A percentile compares a stretch with the other conserved stretches of the same genome.
Conservation (phyloP, 2,888 invertebrate species). For the Dromius quadrimaculatus region DNA sequence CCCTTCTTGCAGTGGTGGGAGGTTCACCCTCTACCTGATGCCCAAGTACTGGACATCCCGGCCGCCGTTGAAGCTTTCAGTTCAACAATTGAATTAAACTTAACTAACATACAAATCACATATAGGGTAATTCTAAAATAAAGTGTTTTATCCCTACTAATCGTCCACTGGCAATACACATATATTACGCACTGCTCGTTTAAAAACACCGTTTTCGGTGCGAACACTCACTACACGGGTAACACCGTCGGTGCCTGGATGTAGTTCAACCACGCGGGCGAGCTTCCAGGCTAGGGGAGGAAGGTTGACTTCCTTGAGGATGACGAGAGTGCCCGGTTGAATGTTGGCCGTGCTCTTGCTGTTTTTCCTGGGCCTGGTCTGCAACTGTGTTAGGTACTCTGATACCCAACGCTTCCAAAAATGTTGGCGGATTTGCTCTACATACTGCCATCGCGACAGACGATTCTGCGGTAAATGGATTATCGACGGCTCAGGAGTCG, state of each 20-base stretch:
- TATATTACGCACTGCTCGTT: conserved; percentile 41
- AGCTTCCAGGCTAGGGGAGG: conserved; percentile 45
- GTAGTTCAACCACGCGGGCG: conserved; percentile 36
- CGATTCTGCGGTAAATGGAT: no score
- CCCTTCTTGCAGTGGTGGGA: no score
- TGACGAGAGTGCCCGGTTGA: conserved; percentile 26
- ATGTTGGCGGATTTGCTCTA: no score
- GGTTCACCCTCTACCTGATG: no score
- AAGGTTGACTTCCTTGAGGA: conserved; percentile 33
- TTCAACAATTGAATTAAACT: neutral
- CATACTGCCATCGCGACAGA: no score
- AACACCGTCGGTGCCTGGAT: conserved; percentile 42
- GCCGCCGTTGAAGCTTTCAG: neutral
- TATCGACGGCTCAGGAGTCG: no score
- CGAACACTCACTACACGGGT: conserved; percentile 48
- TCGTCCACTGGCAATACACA: conserved; percentile 30
- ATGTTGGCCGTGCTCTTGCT: no score
- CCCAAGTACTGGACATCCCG: no score
- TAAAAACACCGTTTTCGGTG: conserved; percentile 26
- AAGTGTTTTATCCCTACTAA: neutral
- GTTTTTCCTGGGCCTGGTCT: no score
- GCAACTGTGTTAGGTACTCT: no score
- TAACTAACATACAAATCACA: neutral
- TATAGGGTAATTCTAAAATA: neutral
- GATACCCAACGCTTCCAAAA: no score